Percentiles rank a stretch among this genome's conserved stretches.
Conservation (phyloP, 2,113 vertebrate species). For the Paralichthys olivaceus region DNA sequence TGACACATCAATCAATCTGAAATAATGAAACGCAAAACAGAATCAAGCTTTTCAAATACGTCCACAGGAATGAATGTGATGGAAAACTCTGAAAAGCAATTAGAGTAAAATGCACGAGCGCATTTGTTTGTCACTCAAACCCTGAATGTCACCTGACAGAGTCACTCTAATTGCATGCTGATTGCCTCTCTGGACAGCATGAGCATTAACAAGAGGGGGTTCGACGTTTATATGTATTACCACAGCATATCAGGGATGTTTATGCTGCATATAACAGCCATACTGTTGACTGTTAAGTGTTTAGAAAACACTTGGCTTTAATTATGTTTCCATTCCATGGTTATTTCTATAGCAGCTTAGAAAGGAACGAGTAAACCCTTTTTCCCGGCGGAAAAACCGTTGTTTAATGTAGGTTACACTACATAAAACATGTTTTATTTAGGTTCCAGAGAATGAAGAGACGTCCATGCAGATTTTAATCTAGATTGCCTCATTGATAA, state of each 20-base stretch:
- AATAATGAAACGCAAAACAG: constrained; percentile 14
- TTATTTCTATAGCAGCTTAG: not conserved
- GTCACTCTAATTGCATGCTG: constrained; percentile 17
- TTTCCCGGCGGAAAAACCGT: not conserved
- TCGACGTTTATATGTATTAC: constrained; percentile 20
- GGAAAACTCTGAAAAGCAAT: constrained; percentile 18
- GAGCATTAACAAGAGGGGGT: constrained; percentile 15
- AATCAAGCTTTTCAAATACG: constrained; percentile 21
- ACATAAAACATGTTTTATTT: not conserved
- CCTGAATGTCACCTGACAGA: constrained; percentile 26
- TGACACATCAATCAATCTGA: not conserved
- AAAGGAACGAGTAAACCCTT: not conserved
- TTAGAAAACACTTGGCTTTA: constrained; percentile 15
- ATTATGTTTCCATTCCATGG: constrained; percentile 50
- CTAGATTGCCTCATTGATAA: not conserved
- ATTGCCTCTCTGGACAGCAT: constrained; percentile 21
- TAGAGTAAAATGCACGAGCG: constrained; percentile 16
- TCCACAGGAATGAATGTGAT: not conserved
- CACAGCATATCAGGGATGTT: constrained; percentile 21
- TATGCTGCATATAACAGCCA: not conserved
- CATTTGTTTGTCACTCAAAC: constrained; percentile 33
- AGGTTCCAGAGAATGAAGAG: not conserved
- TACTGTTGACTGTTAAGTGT: constrained; percentile 2
- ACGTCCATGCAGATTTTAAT: not conserved
- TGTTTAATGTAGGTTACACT: not conserved